These are phyloP conservation scores for Toxotes chatareus DNA, from an alignment of 2,113 vertebrate genomes.

Conservation along the genomic window DNA sequence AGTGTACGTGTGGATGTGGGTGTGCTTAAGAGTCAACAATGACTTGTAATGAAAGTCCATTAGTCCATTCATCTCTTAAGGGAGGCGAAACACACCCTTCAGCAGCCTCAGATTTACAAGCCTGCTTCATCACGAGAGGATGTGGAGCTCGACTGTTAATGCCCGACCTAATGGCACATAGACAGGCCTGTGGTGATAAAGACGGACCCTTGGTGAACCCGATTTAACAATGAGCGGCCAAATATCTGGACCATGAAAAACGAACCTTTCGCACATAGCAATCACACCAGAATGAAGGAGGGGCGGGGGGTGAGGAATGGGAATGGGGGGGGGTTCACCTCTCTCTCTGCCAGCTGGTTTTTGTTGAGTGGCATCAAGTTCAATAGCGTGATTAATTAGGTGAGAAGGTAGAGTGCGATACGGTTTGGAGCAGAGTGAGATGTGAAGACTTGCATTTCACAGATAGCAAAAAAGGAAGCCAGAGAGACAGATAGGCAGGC, in stretches of 20 bases:
- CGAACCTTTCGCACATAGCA: background rate
- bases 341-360: conserved; percentile 38
- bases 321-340: background rate
- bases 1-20: background rate
- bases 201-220: conserved; percentile 19
- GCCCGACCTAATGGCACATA: conserved; percentile 41
- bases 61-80: conserved; percentile 47
- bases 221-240: conserved; percentile 36
- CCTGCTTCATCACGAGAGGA: conserved; percentile 15
- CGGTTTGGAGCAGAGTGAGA: conserved; percentile 55
- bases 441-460: conserved; percentile 56
- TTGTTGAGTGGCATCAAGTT: conserved; percentile 63
- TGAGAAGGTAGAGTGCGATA: conserved; percentile 69
- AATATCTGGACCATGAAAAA: conserved; percentile 34
- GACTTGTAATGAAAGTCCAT: conserved; percentile 38
- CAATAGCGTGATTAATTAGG: conserved; percentile 75
- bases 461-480: conserved; percentile 31
- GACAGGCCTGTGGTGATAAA: conserved; percentile 47
- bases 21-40: conserved; percentile 18
- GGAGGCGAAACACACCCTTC: conserved; percentile 39
- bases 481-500: conserved; percentile 28
- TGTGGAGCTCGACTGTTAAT: conserved; percentile 25
- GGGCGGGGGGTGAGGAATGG: background rate
- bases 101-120: conserved; percentile 59
- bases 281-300: background rate